Percentiles rank a stretch among this genome's conserved stretches.
Evolutionary conservation across 2,797 vertebrate genomes (phyloP).

Genomic region (Typhlichthys eigenmanni): DNA sequence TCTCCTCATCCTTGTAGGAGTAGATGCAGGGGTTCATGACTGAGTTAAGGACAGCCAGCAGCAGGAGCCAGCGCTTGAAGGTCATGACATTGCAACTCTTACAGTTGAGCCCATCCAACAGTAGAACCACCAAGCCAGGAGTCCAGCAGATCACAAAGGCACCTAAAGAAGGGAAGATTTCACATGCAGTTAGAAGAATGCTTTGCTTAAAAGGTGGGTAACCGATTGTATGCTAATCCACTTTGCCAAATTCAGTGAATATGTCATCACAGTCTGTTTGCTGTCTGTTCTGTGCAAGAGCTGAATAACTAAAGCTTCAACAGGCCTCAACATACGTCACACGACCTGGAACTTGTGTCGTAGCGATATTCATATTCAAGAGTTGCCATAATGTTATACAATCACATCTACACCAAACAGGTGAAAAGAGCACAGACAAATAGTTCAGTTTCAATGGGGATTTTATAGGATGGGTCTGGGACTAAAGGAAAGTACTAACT

Average conservation of each 20-base stretch:
- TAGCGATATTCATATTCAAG: not conserved
- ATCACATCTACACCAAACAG: not conserved
- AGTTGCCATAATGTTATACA: not conserved
- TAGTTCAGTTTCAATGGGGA: constrained; percentile 30
- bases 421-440: not conserved
- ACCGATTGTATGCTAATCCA: too few relatives aligned
- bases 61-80: constrained; percentile 91
- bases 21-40: constrained; percentile 98
- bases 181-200: not conserved
- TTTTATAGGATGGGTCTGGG: constrained; percentile 4
- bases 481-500: not conserved
- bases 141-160: constrained; percentile 98
- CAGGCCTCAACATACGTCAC: too few relatives aligned
- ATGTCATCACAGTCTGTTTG: too few relatives aligned
- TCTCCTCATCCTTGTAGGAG: constrained; percentile 96
- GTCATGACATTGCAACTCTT: constrained; percentile 78
- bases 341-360: too few relatives aligned
- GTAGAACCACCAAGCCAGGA: constrained; percentile 87
- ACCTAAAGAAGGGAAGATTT: constrained; percentile 68
- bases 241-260: too few relatives aligned
- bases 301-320: too few relatives aligned
- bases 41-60: constrained; percentile 92
- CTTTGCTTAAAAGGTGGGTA: not conserved
- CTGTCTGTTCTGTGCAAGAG: too few relatives aligned
- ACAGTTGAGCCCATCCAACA: constrained; percentile 91